These are phyloP conservation scores for Columba janthina DNA, from an alignment of 2,113 vertebrate genomes.

Conservation along the genomic window DNA sequence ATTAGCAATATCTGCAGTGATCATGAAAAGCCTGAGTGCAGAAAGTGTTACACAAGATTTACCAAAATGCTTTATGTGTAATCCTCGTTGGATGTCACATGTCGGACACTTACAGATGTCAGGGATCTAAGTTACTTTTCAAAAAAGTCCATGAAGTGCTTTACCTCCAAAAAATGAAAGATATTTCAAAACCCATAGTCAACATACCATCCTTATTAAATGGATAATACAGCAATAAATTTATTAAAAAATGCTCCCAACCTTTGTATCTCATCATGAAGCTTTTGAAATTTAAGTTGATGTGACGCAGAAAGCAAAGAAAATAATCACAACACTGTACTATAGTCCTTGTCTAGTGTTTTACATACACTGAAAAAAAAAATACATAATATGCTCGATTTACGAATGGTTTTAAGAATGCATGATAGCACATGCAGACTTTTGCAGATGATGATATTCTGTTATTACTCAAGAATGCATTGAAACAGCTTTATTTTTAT, in stretches of 20 bases:
- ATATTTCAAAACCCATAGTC: not conserved
- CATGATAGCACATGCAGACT: not conserved
- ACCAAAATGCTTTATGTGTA: not conserved
- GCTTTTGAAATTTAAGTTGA: not conserved
- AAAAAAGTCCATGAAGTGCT: not conserved
- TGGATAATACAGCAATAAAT: not conserved
- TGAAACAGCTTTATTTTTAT: not conserved
- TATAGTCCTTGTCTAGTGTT: not conserved
- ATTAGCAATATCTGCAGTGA: not conserved
- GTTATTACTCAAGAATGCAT: not conserved
- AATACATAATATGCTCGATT: accelerated
- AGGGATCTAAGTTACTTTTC: not conserved
- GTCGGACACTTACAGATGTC: not conserved
- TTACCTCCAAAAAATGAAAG: not conserved
- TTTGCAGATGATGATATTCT: not conserved
- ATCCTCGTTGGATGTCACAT: not conserved
- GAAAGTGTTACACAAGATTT: not conserved
- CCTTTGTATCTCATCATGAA: not conserved
- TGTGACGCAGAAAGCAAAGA: not conserved
- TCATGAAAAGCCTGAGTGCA: not conserved
- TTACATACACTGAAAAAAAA: not conserved
- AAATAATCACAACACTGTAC: not conserved
- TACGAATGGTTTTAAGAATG: not conserved
- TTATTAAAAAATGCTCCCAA: not conserved
- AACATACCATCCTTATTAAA: not conserved